Conservation (phyloP, 1,140 invertebrate species). For the Aphidius gifuensis region DNA sequence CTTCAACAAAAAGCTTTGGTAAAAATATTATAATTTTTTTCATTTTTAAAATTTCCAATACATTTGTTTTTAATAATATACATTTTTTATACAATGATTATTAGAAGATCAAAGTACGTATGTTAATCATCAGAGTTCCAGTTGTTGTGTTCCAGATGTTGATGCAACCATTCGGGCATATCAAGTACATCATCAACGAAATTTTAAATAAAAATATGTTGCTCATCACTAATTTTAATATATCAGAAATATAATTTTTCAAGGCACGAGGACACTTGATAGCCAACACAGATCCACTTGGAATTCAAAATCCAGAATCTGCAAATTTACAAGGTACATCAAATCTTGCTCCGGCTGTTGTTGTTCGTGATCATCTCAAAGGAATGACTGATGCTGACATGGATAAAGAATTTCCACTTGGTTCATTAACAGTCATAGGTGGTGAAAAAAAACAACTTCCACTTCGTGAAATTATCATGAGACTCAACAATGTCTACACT, state of each 20-base stretch:
- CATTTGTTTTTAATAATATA: no score
- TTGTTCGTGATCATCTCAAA: slow-evolving; percentile 47
- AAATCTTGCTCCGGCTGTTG: slow-evolving; percentile 36
- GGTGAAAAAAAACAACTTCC: slow-evolving; percentile 59
- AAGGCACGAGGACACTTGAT: slow-evolving; percentile 78
- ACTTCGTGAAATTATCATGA: slow-evolving; percentile 70
- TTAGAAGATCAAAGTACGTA: no score
- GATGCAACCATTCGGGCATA: slow-evolving; percentile 40
- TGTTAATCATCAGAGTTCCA: not conserved
- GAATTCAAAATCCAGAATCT: slow-evolving; percentile 48
- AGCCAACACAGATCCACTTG: slow-evolving; percentile 75
- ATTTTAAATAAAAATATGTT: not conserved
- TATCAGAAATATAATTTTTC: slow-evolving; percentile 11
- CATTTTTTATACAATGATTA: no score
- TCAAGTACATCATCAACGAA: slow-evolving; percentile 29
- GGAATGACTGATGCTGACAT: slow-evolving; percentile 63
- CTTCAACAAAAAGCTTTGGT: no score
- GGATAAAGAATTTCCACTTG: slow-evolving; percentile 65
- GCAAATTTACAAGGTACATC: slow-evolving; percentile 41
- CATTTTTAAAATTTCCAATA: not conserved
- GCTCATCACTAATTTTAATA: not conserved
- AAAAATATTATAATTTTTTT: slow-evolving; percentile 16
- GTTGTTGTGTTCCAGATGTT: slow-evolving; percentile 34
- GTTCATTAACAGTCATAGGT: slow-evolving; percentile 69
- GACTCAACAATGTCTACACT: slow-evolving; percentile 71